Evolutionary conservation across 2,113 vertebrate genomes (phyloP).

Genomic region (Lamprologus tigripictilis): DNA sequence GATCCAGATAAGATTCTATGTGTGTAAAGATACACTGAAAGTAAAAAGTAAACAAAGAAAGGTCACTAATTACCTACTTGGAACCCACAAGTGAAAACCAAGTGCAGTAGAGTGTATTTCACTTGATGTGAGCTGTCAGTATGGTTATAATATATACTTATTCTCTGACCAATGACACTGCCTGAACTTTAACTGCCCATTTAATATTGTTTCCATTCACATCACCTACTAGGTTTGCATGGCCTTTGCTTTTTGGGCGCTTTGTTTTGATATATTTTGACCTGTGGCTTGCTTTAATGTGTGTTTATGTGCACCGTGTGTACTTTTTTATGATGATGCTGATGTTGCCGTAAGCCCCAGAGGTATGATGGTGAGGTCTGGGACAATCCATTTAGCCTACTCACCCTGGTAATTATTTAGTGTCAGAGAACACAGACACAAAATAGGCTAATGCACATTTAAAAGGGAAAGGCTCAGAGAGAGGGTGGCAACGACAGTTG

Average conservation of each 20-base stretch:
- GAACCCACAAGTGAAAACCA: neutral
- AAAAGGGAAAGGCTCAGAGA: neutral
- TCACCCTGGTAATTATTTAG: conserved; percentile 53
- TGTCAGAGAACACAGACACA: conserved; percentile 19
- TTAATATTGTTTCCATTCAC: conserved; percentile 22
- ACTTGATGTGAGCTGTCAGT: conserved; percentile 1
- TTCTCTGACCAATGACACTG: neutral
- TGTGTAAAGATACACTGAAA: neutral
- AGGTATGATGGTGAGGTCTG: conserved; percentile 14
- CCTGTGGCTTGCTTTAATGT: neutral
- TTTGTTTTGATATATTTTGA: neutral
- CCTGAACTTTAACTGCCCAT: conserved; percentile 1
- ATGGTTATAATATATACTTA: neutral
- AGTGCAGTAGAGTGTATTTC: neutral
- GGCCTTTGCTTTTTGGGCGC: neutral
- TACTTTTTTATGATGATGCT: neutral
- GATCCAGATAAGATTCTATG: neutral
- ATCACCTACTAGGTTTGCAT: neutral
- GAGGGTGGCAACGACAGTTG: neutral
- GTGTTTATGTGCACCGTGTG: neutral
- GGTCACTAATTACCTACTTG: conserved; percentile 15
- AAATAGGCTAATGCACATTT: conserved; percentile 11
- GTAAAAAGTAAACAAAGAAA: neutral
- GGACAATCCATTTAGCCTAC: conserved; percentile 51
- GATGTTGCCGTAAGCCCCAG: neutral